These are phyloP conservation scores for Onchidella celtica DNA, from an alignment of 2,888 invertebrate genomes.

Conservation along the genomic window DNA sequence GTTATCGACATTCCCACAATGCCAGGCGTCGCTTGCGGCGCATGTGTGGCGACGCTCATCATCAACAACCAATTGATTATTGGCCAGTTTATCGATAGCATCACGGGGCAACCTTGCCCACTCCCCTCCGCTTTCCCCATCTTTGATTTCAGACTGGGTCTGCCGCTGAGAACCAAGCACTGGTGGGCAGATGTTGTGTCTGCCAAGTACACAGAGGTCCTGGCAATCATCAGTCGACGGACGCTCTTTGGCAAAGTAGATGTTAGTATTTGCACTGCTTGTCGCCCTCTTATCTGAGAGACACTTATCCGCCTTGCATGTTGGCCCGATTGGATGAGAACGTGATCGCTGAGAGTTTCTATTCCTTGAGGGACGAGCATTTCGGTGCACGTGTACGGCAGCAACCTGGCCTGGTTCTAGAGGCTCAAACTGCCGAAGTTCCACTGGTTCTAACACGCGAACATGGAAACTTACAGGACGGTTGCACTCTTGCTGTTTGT, in stretches of 20 bases:
- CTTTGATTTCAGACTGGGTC: too few species aligned
- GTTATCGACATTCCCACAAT: neutral
- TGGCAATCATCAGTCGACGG: neutral
- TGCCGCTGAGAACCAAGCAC: too few species aligned
- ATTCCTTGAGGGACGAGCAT: neutral
- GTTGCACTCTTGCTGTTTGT: neutral
- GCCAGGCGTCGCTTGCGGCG: too few species aligned
- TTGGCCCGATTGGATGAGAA: neutral
- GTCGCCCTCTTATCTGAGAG: too few species aligned
- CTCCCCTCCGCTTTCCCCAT: too few species aligned
- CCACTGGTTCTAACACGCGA: neutral
- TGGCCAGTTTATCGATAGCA: neutral
- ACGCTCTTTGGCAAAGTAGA: neutral
- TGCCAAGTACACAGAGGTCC: neutral
- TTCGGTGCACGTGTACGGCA: neutral
- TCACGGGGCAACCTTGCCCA: conserved; percentile 6
- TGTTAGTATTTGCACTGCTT: too few species aligned
- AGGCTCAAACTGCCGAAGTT: neutral
- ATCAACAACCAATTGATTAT: neutral
- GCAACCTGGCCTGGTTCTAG: neutral
- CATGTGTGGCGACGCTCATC: neutral
- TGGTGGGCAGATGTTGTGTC: too few species aligned
- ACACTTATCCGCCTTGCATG: neutral
- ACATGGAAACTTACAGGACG: neutral
- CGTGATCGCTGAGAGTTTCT: neutral